Evolutionary conservation across 2,113 vertebrate genomes (phyloP).

Genomic region (Sphyrna mokarran): DNA sequence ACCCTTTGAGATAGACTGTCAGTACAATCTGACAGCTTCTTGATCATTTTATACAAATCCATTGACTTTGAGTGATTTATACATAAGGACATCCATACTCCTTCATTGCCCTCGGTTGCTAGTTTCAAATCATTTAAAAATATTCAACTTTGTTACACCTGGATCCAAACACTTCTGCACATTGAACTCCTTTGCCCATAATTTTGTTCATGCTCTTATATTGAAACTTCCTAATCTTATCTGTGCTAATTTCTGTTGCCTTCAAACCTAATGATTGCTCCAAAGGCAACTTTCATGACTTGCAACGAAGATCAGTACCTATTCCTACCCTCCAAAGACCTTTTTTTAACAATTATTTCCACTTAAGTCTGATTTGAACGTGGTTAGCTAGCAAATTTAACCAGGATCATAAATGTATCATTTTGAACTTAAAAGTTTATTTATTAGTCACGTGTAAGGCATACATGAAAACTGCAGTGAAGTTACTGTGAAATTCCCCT

Average conservation of each 20-base stretch:
- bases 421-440: no score
- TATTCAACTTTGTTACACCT: not conserved
- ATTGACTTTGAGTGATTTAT: not conserved
- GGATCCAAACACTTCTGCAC: not conserved
- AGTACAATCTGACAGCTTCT: not conserved
- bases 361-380: not conserved
- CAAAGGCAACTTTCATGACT: not conserved
- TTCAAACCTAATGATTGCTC: not conserved
- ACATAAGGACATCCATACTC: not conserved
- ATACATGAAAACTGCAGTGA: no score
- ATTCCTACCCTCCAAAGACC: not conserved
- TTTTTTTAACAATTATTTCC: not conserved
- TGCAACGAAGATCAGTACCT: not conserved
- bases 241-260: not conserved
- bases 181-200: not conserved
- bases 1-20: not conserved
- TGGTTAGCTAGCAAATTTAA: not conserved
- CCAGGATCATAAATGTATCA: not conserved
- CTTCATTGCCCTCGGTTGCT: not conserved
- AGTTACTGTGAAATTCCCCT: no score
- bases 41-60: not conserved
- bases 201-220: not conserved
- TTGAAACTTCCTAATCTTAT: not conserved
- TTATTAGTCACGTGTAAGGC: no score
- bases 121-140: no score